These are phyloP conservation scores for Drosophila paracracens DNA, from an alignment of 2,888 invertebrate species.

Conservation along the genomic window DNA sequence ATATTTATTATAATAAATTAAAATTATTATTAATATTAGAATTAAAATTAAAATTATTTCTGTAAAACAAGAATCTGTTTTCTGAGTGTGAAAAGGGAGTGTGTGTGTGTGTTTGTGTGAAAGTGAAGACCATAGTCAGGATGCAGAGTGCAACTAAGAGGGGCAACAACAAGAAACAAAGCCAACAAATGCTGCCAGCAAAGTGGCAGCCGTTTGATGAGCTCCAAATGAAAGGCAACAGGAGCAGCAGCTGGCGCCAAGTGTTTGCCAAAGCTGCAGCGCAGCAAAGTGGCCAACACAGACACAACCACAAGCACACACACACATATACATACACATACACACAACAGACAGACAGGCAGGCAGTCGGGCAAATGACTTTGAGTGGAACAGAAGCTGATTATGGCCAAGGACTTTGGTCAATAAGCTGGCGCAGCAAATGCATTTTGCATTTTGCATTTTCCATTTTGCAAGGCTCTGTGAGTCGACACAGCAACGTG, in stretches of 20 bases:
- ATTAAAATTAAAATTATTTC: neutral
- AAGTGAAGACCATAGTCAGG: conserved; percentile 1
- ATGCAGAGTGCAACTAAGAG: conserved; percentile 1
- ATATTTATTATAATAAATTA: no score
- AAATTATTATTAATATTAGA: no score
- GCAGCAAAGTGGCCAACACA: conserved; percentile 62
- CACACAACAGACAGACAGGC: neutral
- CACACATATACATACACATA: conserved; percentile 1
- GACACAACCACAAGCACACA: conserved; percentile 7
- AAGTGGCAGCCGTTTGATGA: conserved; percentile 56
- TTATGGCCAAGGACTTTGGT: conserved; percentile 69
- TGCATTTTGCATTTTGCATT: conserved; percentile 46
- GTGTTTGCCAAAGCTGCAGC: conserved; percentile 64
- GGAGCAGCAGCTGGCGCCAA: conserved; percentile 56
- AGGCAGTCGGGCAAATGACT: conserved; percentile 59
- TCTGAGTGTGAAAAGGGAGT: neutral
- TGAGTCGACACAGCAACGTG: neutral
- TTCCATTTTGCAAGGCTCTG: conserved; percentile 22
- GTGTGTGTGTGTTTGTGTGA: neutral
- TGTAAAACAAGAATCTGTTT: neutral
- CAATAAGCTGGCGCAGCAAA: conserved; percentile 53
- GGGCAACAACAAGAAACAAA: conserved; percentile 1
- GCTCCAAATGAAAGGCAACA: conserved; percentile 62
- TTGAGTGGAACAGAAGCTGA: conserved; percentile 72
- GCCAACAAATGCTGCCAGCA: conserved; percentile 42